Evolutionary conservation across 2,888 invertebrate species (phyloP).

Genomic region (Baccha elongata): DNA sequence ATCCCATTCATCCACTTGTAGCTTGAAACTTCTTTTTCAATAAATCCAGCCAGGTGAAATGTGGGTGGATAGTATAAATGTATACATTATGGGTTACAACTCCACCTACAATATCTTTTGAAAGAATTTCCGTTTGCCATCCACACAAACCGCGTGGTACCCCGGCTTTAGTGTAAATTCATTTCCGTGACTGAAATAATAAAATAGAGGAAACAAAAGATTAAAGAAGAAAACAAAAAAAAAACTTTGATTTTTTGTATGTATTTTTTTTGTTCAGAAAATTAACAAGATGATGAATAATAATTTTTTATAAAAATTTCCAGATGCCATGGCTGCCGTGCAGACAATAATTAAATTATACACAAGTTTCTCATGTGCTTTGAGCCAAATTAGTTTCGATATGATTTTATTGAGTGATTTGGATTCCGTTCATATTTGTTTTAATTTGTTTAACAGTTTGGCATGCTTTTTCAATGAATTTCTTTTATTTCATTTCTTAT

Average conservation of each 20-base stretch:
- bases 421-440: neutral
- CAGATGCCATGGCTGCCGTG: slow-evolving; percentile 37
- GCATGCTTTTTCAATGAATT: slow-evolving; percentile 38
- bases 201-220: slow-evolving; percentile 21
- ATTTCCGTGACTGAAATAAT: slow-evolving; percentile 69
- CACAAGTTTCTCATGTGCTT: slow-evolving; percentile 33
- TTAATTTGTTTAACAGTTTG: slow-evolving; percentile 21
- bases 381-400: slow-evolving; percentile 42
- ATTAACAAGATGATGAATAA: slow-evolving; percentile 48
- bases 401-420: slow-evolving; percentile 42
- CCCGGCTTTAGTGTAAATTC: slow-evolving; percentile 51
- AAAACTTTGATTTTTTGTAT: slow-evolving; percentile 19
- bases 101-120: slow-evolving; percentile 49
- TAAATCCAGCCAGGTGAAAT: slow-evolving; percentile 45
- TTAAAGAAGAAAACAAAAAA: slow-evolving; percentile 28
- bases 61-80: slow-evolving; percentile 33
- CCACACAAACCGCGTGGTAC: slow-evolving; percentile 40
- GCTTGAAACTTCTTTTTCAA: slow-evolving; percentile 35
- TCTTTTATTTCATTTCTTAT: neutral
- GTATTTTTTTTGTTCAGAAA: slow-evolving; percentile 1
- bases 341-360: slow-evolving; percentile 49
- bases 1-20: slow-evolving; percentile 32
- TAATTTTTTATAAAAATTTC: slow-evolving; percentile 23
- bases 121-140: slow-evolving; percentile 66
- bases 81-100: slow-evolving; percentile 30